Evolutionary conservation across 2,797 vertebrate genomes (phyloP).

Genomic region (Danio choprae): DNA sequence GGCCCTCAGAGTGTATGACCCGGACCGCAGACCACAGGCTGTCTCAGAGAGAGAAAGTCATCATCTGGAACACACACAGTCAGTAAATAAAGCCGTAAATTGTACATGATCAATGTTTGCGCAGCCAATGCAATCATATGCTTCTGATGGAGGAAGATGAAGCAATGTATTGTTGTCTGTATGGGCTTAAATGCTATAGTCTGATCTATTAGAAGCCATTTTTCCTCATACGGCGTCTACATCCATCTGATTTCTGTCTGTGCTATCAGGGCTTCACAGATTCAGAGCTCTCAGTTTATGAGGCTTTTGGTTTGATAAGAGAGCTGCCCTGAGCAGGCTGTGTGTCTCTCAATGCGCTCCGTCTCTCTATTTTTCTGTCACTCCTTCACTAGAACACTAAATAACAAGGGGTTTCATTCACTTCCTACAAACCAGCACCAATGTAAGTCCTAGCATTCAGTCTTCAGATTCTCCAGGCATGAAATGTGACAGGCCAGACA

Average conservation of each 20-base stretch:
- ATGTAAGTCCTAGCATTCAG: conserved; percentile 67
- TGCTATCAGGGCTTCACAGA: conserved; percentile 32
- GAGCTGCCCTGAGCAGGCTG: conserved; percentile 6
- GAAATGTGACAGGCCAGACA: conserved; percentile 72
- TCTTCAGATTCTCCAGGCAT: conserved; percentile 64
- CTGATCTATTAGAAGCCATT: conserved; percentile 15
- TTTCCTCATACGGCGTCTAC: not conserved
- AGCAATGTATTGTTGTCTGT: not conserved
- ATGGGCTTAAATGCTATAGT: not conserved
- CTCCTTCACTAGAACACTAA: not conserved
- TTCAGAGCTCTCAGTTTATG: conserved; percentile 11
- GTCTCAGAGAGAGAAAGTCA: conserved; percentile 11
- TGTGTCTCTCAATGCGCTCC: not conserved
- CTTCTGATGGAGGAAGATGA: conserved; percentile 11
- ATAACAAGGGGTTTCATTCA: not conserved
- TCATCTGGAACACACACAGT: conserved; percentile 11
- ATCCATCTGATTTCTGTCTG: conserved; percentile 33
- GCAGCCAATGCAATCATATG: conserved; percentile 25
- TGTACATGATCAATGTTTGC: conserved; percentile 15
- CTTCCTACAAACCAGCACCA: conserved; percentile 60
- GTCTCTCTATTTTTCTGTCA: not conserved
- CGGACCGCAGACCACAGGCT: not conserved
- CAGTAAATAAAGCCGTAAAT: conserved; percentile 20
- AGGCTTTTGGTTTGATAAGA: conserved; percentile 19
- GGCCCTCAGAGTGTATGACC: not conserved